Evolutionary conservation across 1,140 invertebrate genomes (phyloP).

Genomic region (Eriosoma lanigerum): DNA sequence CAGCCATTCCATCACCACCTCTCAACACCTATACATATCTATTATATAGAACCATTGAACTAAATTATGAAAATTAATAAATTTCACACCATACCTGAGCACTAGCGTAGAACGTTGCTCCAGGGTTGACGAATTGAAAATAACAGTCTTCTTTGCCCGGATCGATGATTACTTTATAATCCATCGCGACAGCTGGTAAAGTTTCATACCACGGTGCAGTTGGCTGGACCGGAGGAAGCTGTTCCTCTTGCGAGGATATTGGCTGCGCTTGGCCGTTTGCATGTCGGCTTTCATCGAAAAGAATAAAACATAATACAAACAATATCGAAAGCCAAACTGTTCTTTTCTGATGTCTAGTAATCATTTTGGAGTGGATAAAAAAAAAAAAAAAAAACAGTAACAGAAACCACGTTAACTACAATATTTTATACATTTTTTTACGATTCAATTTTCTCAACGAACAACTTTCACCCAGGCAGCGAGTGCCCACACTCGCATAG

Average conservation of each 20-base stretch:
- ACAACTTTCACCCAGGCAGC: background rate
- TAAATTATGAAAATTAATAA: too few species aligned
- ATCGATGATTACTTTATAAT: slow-evolving; percentile 91
- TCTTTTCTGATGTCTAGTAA: background rate
- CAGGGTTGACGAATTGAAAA: slow-evolving; percentile 86
- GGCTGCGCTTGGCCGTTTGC: background rate
- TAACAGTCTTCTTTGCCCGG: slow-evolving; percentile 94
- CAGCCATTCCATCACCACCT: slow-evolving; percentile 89
- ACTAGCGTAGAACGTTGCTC: slow-evolving; percentile 89
- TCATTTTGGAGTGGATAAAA: too few species aligned
- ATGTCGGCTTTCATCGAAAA: background rate
- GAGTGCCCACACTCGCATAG: too few species aligned
- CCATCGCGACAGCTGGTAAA: slow-evolving; percentile 86
- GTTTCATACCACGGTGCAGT: slow-evolving; percentile 57
- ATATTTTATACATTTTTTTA: background rate
- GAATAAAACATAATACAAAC: background rate
- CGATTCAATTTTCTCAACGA: too few species aligned
- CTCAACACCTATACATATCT: slow-evolving; percentile 68
- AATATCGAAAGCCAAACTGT: background rate
- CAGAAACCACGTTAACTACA: background rate
- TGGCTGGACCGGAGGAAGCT: background rate
- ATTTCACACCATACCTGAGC: slow-evolving; percentile 82
- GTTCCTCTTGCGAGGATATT: background rate
- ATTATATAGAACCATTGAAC: too few species aligned
- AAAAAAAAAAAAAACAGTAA: background rate